Percentiles rank a stretch among this genome's conserved stretches.
phyloP scores from a whole-genome alignment of 2,888 invertebrate genomes.

The Leptinotarsa rubiginosa region DNA sequence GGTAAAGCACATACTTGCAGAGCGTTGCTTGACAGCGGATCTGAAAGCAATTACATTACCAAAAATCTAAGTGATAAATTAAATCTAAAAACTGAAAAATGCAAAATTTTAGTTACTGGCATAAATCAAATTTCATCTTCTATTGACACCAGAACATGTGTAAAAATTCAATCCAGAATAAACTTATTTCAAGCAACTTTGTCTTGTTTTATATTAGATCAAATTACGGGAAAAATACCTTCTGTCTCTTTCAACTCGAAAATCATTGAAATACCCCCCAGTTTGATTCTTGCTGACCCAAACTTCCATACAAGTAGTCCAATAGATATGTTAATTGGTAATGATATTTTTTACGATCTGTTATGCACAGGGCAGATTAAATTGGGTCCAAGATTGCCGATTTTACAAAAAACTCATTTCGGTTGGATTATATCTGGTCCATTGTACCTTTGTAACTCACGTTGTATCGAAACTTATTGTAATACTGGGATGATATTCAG shows the following conservation, averaged over 20 bases:
- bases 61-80: background rate
- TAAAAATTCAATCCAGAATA: background rate
- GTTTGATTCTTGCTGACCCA: background rate
- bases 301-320: background rate
- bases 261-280: background rate
- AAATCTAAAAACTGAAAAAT: background rate
- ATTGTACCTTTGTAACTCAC: background rate
- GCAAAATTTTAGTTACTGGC: background rate
- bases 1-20: too few relatives aligned
- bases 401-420: background rate
- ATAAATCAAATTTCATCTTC: slow-evolving; percentile 2
- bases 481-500: background rate
- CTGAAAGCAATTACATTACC: background rate
- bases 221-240: background rate
- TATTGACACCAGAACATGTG: background rate
- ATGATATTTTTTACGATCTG: slow-evolving; percentile 4
- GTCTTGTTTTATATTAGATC: background rate
- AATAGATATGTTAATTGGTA: slow-evolving; percentile 9
- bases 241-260: background rate
- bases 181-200: background rate
- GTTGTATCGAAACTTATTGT: background rate
- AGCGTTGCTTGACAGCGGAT: background rate
- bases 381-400: background rate
- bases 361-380: slow-evolving; percentile 14
- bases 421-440: slow-evolving; percentile 1